Base-by-base conservation (phyloP, 2,888 invertebrate genomes). In the Hoplodrina ambigua region DNA sequence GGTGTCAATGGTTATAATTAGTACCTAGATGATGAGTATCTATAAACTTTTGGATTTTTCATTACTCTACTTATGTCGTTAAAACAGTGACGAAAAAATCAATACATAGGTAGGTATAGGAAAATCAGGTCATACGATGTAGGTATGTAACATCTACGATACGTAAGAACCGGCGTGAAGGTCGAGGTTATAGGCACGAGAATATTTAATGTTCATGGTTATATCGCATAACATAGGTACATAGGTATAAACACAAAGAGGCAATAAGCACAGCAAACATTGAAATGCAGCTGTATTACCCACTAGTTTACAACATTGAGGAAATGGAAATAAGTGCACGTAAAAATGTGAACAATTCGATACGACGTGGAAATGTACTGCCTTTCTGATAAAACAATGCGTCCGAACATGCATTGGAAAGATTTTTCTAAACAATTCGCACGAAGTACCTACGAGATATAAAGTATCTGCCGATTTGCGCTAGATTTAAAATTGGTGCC, bases 91-190 rank as follows among this genome's bases (percentile, higher is more conserved):
- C 8, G 8, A 30, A 41, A 15, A n/a, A 0, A 44, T n/a, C 17
- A 46, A n/a, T n/a, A n/a, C n/a, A n/a, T n/a, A n/a, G n/a, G n/a
- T n/a, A n/a, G n/a, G n/a, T n/a, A n/a, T 17, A 15, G 19, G 17
- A 52, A 52, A 20, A 11, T 15, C 15, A n/a, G 10, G 30, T 20
- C 44, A 15, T 13, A 30, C 17, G 8, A 52, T 33, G 20, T n/a
- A n/a, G n/a, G n/a, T n/a, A n/a, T n/a, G n/a, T 52, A 17, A 11
- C n/a, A 19, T 56, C 17, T 15, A 17, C 15, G 11, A 25, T 46
- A 46, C 46, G 11, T 13, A 52, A 53, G 15, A 66, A 58, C n/a
- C 50, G 50, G 19, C 37, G 13, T 37, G 53, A 65, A 79, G 80
- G 76, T 72, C 53, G 20, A 59, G 33, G 54, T n/a, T 44, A 63